These are phyloP conservation scores for Scolanthus callimorphus DNA, from an alignment of 92 coral and sea anemone species.

Conservation along the genomic window DNA sequence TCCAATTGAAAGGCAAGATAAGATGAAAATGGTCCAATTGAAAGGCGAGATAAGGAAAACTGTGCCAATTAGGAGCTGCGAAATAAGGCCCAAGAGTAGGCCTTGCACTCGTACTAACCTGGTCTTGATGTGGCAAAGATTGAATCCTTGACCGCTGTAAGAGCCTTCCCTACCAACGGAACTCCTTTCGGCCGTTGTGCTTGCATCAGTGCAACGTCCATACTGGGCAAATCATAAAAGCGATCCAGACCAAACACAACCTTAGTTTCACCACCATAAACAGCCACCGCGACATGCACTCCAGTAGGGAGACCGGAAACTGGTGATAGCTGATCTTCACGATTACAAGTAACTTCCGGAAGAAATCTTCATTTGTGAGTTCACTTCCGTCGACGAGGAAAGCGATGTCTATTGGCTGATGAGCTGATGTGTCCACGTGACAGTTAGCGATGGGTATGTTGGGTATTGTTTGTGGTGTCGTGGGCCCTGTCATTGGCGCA, in stretches of 20 bases:
- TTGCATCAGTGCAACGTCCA: constrained; percentile 39
- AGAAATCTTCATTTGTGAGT: constrained; percentile 41
- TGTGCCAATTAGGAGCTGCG: too few species aligned
- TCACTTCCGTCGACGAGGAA: constrained; percentile 77
- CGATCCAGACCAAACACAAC: constrained; percentile 52
- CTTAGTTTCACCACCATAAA: constrained; percentile 47
- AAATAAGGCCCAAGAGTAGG: too few species aligned
- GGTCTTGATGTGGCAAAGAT: constrained; percentile 47
- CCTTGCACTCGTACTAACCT: neutral
- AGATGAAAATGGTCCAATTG: too few species aligned
- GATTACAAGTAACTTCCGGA: constrained; percentile 58
- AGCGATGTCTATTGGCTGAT: constrained; percentile 53
- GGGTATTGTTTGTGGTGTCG: too few species aligned
- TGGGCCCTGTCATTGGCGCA: too few species aligned
- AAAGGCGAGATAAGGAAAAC: too few species aligned
- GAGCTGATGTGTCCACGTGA: constrained; percentile 23
- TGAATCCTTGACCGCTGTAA: constrained; percentile 53
- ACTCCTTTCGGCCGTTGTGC: constrained; percentile 52
- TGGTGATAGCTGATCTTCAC: constrained; percentile 56
- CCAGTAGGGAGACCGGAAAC: constrained; percentile 67
- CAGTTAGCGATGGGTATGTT: constrained; percentile 20
- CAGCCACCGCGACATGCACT: constrained; percentile 63
- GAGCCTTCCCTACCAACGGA: constrained; percentile 55
- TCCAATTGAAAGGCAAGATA: too few species aligned
- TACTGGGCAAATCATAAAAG: constrained; percentile 29